Percentiles rank a stretch among this genome's conserved stretches.
These are phyloP conservation scores for Halocynthia aurantium DNA, from an alignment of 23 tunicate species.

Conservation along the genomic window DNA sequence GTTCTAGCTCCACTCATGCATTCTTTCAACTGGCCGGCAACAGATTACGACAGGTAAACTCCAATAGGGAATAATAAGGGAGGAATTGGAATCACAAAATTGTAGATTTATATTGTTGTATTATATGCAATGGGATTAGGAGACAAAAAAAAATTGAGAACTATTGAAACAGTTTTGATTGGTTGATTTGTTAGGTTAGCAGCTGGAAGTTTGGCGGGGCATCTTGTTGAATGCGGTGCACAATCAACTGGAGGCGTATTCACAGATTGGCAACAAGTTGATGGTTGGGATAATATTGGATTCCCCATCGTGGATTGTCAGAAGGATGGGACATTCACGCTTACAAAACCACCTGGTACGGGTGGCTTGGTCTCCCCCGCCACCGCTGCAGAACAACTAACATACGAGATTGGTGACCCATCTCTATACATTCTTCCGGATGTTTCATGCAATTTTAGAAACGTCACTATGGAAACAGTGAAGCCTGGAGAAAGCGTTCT, in stretches of 20 bases:
- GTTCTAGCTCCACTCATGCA: constrained; percentile 92
- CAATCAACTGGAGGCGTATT: constrained; percentile 92
- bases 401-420: constrained; percentile 94
- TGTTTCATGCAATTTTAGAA: constrained; percentile 66
- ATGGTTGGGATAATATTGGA: constrained; percentile 86
- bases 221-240: constrained; percentile 94
- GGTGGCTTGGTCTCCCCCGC: constrained; percentile 78
- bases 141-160: too few species aligned
- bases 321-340: constrained; percentile 53
- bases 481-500: constrained; percentile 37
- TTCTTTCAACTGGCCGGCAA: constrained; percentile 57
- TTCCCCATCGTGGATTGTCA: constrained; percentile 89
- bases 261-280: constrained; percentile 88
- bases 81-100: too few species aligned
- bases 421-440: constrained; percentile 76
- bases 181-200: constrained; percentile 47
- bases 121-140: too few species aligned
- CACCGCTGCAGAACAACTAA: constrained; percentile 90
- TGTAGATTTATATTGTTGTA: too few species aligned
- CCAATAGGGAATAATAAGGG: too few species aligned
- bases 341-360: constrained; percentile 78
- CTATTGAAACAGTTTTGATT: neutral
- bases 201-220: constrained; percentile 90
- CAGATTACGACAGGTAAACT: constrained; percentile 73
- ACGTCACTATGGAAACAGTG: constrained; percentile 42